Conservation (phyloP, 2,113 vertebrate species). For the Hipposideros armiger region DNA sequence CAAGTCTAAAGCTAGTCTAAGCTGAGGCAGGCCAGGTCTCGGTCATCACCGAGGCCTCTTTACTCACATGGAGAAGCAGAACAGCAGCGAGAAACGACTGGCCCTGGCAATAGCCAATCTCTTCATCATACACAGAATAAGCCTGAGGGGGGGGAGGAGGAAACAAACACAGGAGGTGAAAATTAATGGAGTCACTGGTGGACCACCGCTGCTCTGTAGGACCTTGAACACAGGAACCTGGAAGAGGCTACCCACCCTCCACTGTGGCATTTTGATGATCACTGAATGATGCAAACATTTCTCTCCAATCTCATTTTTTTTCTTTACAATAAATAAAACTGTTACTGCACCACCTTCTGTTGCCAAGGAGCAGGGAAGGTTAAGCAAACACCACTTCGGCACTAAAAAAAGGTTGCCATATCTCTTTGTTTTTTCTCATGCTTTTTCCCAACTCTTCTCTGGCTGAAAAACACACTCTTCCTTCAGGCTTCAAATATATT, state of each 20-base stretch:
- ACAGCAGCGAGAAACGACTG: slow-evolving; percentile 99
- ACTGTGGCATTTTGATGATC: background rate
- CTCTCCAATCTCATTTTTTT: slow-evolving; percentile 11
- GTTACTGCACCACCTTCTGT: background rate
- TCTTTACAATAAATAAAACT: background rate
- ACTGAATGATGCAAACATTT: background rate
- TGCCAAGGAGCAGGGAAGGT: background rate
- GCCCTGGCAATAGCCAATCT: slow-evolving; percentile 99
- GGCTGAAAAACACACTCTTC: background rate
- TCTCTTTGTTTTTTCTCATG: background rate
- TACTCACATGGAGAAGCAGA: slow-evolving; percentile 97
- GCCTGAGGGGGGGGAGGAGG: slow-evolving; percentile 86
- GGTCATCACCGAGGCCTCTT: background rate
- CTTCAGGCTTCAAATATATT: background rate
- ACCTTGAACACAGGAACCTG: background rate
- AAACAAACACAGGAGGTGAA: background rate
- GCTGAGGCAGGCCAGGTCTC: background rate
- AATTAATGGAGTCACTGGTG: background rate
- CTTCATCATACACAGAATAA: slow-evolving; percentile 98
- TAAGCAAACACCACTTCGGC: slow-evolving; percentile 24
- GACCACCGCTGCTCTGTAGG: background rate
- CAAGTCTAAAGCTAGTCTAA: background rate
- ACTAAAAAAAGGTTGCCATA: background rate
- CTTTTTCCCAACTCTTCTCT: background rate
- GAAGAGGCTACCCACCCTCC: background rate